Evolutionary conservation across 2,113 vertebrate genomes (phyloP).

Genomic region (Glareola pratincola): DNA sequence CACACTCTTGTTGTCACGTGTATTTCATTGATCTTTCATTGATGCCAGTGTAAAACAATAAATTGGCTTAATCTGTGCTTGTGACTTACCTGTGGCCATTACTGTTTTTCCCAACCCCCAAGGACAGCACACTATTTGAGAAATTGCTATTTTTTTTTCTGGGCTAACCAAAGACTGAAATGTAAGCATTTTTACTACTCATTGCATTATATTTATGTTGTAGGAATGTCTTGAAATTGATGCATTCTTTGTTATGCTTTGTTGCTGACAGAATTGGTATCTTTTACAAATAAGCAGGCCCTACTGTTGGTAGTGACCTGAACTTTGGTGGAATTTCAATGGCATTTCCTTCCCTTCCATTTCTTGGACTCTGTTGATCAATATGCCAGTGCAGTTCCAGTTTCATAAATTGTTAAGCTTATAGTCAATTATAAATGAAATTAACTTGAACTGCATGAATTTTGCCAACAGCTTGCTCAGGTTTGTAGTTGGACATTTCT

Average conservation of each 20-base stretch:
- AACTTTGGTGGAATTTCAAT: neutral
- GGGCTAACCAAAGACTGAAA: neutral
- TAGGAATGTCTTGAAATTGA: neutral
- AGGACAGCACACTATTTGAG: neutral
- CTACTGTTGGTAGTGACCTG: neutral
- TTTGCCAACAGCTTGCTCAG: neutral
- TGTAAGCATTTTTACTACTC: neutral
- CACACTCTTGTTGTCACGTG: fast-evolving
- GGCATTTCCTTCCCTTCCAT: neutral
- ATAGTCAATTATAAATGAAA: neutral
- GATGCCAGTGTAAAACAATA: neutral
- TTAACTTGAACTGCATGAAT: neutral
- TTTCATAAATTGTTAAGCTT: neutral
- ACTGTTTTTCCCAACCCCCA: neutral
- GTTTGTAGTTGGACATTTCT: neutral
- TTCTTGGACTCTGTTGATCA: neutral
- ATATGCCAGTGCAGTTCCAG: neutral
- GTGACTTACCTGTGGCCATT: neutral
- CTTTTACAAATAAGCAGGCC: neutral
- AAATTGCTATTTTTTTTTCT: neutral
- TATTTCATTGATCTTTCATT: neutral
- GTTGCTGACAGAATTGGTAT: neutral
- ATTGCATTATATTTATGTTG: neutral
- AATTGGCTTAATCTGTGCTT: neutral
- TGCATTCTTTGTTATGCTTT: neutral